Percentiles rank a stretch among this genome's conserved stretches.
Conservation (phyloP, 2,888 invertebrate genomes). For the Sphaerophoria taeniata region DNA sequence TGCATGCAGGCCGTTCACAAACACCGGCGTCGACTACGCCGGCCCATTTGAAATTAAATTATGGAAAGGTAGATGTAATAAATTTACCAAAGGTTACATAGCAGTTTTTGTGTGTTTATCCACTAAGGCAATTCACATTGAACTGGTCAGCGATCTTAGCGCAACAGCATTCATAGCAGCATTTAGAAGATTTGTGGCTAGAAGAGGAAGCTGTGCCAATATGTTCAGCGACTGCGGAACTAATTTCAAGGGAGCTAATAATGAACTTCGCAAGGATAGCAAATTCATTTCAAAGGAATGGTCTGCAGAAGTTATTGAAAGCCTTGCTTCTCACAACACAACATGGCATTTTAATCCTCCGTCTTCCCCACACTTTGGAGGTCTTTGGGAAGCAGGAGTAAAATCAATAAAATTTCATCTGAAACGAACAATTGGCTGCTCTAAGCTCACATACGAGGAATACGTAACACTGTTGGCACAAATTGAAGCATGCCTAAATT, state of each 20-base stretch:
- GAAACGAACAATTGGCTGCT: conserved; percentile 73
- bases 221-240: conserved; percentile 29
- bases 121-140: conserved; percentile 36
- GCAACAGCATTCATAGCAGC: conserved; percentile 38
- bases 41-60: conserved; percentile 35
- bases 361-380: conserved; percentile 77
- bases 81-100: conserved; percentile 35
- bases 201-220: conserved; percentile 17
- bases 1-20: conserved; percentile 11
- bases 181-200: conserved; percentile 17
- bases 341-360: conserved; percentile 78
- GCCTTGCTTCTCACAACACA: not conserved
- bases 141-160: conserved; percentile 28
- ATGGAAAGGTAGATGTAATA: conserved; percentile 45
- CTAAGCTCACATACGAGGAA: conserved; percentile 76
- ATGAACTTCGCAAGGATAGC: not conserved
- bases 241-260: conserved; percentile 55
- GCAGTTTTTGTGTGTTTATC: conserved; percentile 36
- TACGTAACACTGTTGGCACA: conserved; percentile 75
- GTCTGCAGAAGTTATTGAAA: not conserved
- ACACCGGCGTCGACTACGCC: conserved; percentile 23
- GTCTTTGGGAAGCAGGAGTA: conserved; percentile 76
- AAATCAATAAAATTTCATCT: conserved; percentile 76
- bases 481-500: conserved; percentile 77
- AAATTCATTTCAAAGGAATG: conserved; percentile 11